phyloP scores from a whole-genome alignment of 1,140 invertebrate species.

The Bombyx mandarina region DNA sequence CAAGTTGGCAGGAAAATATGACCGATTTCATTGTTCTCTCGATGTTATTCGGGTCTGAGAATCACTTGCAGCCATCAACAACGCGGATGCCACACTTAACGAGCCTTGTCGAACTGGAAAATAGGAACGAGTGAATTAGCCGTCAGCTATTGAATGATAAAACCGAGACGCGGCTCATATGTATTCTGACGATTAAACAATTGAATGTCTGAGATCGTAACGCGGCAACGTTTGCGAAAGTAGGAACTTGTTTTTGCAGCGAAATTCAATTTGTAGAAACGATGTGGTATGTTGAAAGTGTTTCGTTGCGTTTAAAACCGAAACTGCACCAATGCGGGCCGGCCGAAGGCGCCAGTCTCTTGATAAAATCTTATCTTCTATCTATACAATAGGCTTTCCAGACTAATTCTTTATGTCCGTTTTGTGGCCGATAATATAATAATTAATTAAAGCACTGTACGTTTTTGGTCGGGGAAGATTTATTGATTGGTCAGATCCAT shows the following conservation, averaged over 20 bases:
- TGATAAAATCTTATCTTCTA: slow-evolving; percentile 18
- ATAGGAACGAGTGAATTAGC: slow-evolving; percentile 56
- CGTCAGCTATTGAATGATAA: slow-evolving; percentile 53
- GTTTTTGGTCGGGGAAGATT: neutral
- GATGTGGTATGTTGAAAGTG: neutral
- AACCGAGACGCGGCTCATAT: slow-evolving; percentile 29
- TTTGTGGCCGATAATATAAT: slow-evolving; percentile 11
- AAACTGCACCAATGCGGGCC: slow-evolving; percentile 9
- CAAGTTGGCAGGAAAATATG: slow-evolving; percentile 59
- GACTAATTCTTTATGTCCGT: slow-evolving; percentile 15
- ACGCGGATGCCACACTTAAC: slow-evolving; percentile 59
- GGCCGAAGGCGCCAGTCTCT: slow-evolving; percentile 5
- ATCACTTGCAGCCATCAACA: slow-evolving; percentile 62
- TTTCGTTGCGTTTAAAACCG: slow-evolving; percentile 7
- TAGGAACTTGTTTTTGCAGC: slow-evolving; percentile 1
- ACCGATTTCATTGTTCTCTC: slow-evolving; percentile 65
- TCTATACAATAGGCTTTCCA: slow-evolving; percentile 18
- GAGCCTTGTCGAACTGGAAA: slow-evolving; percentile 66
- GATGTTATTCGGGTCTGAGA: slow-evolving; percentile 46
- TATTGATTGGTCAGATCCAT: neutral
- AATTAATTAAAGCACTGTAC: slow-evolving; percentile 8
- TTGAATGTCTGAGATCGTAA: slow-evolving; percentile 30
- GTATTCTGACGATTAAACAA: slow-evolving; percentile 31
- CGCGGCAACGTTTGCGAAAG: slow-evolving; percentile 13
- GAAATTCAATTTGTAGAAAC: too few species aligned